Evolutionary conservation across 2,888 invertebrate species (phyloP), one percentile per base, ranked within the genome.

Genomic region (Melanchra persicariae): DNA sequence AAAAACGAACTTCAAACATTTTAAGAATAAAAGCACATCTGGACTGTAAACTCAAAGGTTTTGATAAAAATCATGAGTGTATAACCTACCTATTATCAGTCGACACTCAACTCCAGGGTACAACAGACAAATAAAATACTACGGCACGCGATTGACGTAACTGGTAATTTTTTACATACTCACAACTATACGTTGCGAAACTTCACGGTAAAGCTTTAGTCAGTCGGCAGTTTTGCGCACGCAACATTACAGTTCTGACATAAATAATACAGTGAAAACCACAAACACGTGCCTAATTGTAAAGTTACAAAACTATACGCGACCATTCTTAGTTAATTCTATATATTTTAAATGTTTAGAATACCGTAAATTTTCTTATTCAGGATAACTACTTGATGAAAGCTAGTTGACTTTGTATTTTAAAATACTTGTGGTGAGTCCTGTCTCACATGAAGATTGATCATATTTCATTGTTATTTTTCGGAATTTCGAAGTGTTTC

Each of bases 71-170:
- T n/a, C n/a, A n/a, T n/a, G n/a, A n/a, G n/a, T n/a, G n/a, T n/a
- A n/a, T n/a, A n/a, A n/a, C n/a, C n/a, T 37, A 54, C 17, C 15
- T 74, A 55, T 69, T 60, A 51, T 24, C 51, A 61, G 54, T 43
- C 47, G 52, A 65, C 64, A 54, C 54, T 22, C 45, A 54, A n/a
- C 49, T 49, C n/a, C 49, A n/a, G 51, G 34, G 40, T 51, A 34
- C 10, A 55, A 52, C 62, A 54, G 22, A 59, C 54, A 26, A 24
- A 47, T 15, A 15, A 40, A 65, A 73, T 47, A 51, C 26, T 52
- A 60, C 68, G 58, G 49, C 63, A 60, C 58, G 58, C 83, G 54
- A 70, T 62, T 59, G 12, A 26, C 60, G 51, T 34, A 40, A 43
- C 37, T 40, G 43, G 37, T 54, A 61, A 10, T 52, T 74, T 69